Evolutionary conservation across 2,113 vertebrate genomes (phyloP).

Genomic region (Nothobranchius furzeri): DNA sequence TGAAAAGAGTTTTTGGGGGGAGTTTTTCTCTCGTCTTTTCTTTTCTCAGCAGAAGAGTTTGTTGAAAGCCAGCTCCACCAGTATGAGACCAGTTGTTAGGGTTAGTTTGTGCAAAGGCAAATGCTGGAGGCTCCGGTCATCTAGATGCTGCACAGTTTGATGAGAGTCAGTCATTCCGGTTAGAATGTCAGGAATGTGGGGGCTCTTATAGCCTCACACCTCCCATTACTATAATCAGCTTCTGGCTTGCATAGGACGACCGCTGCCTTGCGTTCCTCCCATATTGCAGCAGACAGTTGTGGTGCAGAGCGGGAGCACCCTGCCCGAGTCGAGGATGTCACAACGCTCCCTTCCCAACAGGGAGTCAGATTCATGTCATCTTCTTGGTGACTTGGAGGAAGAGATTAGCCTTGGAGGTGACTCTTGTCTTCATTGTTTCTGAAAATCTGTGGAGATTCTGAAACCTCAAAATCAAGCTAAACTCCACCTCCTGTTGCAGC

Average conservation of each 20-base stretch:
- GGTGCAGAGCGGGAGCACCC: conserved; percentile 3
- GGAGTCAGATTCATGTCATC: conserved; percentile 7
- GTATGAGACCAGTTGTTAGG: not conserved
- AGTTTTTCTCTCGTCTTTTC: not conserved
- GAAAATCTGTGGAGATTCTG: conserved; percentile 4
- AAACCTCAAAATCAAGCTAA: not conserved
- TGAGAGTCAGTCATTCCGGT: conserved; percentile 9
- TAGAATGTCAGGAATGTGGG: conserved; percentile 52
- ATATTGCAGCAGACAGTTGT: conserved; percentile 2
- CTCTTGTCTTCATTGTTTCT: conserved; percentile 14
- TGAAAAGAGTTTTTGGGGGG: no score
- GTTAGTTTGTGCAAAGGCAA: not conserved
- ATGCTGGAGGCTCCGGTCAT: not conserved
- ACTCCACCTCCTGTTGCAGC: not conserved
- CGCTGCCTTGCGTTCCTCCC: conserved; percentile 1
- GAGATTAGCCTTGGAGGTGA: not conserved
- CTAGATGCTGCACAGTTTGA: conserved; percentile 10
- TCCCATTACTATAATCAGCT: conserved; percentile 28
- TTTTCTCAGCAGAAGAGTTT: not conserved
- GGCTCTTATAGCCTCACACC: conserved; percentile 7
- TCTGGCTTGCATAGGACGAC: conserved; percentile 19
- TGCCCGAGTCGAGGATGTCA: conserved; percentile 36
- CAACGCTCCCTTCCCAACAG: conserved; percentile 20
- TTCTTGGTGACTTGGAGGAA: conserved; percentile 37
- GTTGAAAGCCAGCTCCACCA: not conserved